Conservation (phyloP, 1,140 invertebrate species). For the Macrosteles quadrilineatus region DNA sequence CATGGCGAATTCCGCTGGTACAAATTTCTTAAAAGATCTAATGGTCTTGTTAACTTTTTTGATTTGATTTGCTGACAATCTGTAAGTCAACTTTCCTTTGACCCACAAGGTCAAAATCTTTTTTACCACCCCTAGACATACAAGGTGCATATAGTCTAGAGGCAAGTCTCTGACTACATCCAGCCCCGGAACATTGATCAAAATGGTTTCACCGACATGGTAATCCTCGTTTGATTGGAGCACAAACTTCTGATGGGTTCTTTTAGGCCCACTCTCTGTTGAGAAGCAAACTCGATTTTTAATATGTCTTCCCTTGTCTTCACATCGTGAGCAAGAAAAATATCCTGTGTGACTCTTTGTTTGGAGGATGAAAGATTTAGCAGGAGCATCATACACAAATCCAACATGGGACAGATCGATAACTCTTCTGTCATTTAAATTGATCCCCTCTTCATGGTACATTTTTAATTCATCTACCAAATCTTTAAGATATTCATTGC, state of each 20-base stretch:
- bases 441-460: neutral
- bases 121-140: constrained; percentile 45
- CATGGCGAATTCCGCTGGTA: constrained; percentile 47
- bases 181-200: constrained; percentile 29
- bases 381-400: constrained; percentile 42
- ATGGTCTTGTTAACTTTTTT: neutral
- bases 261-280: neutral
- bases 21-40: constrained; percentile 19
- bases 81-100: constrained; percentile 37
- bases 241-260: constrained; percentile 41
- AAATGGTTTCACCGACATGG: constrained; percentile 35
- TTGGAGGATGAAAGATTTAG: constrained; percentile 45
- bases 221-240: constrained; percentile 36
- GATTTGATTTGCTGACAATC: neutral
- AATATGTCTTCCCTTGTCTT: constrained; percentile 38
- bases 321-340: constrained; percentile 47
- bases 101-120: constrained; percentile 45
- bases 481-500: neutral
- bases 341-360: constrained; percentile 48
- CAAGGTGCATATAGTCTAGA: constrained; percentile 45
- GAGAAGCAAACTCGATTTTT: constrained; percentile 34
- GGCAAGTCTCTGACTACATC: constrained; percentile 43
- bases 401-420: neutral
- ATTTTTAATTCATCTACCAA: constrained; percentile 13
- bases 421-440: neutral